phyloP scores from a whole-genome alignment of 2,888 invertebrate species.

The Diarsia rubi region DNA sequence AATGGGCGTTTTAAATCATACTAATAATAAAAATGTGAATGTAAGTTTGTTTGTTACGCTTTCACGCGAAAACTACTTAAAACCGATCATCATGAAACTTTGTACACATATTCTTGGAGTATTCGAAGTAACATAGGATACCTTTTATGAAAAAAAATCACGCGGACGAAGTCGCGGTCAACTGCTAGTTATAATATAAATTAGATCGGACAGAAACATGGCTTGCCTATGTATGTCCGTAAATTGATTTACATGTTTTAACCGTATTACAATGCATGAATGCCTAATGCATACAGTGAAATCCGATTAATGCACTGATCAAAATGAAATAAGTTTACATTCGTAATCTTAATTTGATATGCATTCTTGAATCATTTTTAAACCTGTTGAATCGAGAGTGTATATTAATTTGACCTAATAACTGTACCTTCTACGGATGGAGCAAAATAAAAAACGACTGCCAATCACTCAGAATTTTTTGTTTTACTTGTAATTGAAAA shows the following conservation, averaged over 20 bases:
- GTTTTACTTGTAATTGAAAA: constrained; percentile 2
- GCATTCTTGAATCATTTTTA: constrained; percentile 27
- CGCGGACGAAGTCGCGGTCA: too few relatives aligned
- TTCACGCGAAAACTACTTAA: too few relatives aligned
- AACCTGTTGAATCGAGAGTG: constrained; percentile 7
- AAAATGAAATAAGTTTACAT: constrained; percentile 32
- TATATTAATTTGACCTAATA: constrained; percentile 9
- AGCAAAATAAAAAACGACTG: not conserved
- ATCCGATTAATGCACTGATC: constrained; percentile 37
- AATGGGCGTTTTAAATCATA: not conserved
- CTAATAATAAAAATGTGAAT: too few relatives aligned
- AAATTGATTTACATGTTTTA: constrained; percentile 34
- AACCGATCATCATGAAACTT: too few relatives aligned
- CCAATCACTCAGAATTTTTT: constrained; percentile 1
- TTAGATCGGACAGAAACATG: constrained; percentile 5
- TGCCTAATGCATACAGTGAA: constrained; percentile 36
- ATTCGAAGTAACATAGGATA: too few relatives aligned
- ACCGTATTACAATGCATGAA: constrained; percentile 44
- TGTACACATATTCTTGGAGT: too few relatives aligned
- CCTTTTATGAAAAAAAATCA: too few relatives aligned
- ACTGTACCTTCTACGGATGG: not conserved
- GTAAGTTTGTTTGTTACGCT: too few relatives aligned
- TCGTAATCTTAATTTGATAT: constrained; percentile 46
- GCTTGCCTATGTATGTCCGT: constrained; percentile 14
- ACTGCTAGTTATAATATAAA: constrained; percentile 6